Evolutionary conservation across 2,888 invertebrate species (phyloP), one percentile per base, ranked within the genome.

Genomic region (Phlogophora meticulosa): DNA sequence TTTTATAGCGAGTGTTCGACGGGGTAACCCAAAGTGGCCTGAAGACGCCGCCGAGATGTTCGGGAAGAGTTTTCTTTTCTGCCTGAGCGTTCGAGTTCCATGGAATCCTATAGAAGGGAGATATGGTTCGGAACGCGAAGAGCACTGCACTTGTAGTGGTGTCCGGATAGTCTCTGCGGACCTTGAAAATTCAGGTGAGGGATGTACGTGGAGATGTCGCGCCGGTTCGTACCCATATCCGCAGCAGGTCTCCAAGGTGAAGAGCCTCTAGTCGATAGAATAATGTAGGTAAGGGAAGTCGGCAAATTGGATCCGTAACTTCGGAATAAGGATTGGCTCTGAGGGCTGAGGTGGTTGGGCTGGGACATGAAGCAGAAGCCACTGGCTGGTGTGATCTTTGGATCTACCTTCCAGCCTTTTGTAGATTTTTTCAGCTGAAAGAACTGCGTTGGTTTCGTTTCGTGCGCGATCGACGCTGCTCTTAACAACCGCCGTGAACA

Each of bases 251-350:
- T 97, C 97, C 96, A 96, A 97, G 62, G 62, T 63, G 57, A 57
- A 63, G 62, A 63, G 62, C 57, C 62, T 63, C 62, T 63, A 63
- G 62, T 96, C 96, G 85, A 86, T 87, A 87, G 87, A 96, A 94
- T 95, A 96, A 97, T 96, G 96, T 96, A 96, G 96, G 95, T 96
- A 96, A 96, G 96, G 96, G 96, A 96, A 96, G 96, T 96, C 96
- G 96, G 96, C 96, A 97, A 97, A 96, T 94, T 96, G 92, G 96
- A 96, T 95, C 95, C 94, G 95, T 95, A 95, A 95, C 95, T 95
- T 96, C 96, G 96, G 96, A 95, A 97, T 93, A 97, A 97, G 96
- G 96, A 97, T 97, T 97, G 97, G 96, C 97, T 97, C 96, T 97
- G 83, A 66, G 66, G 66, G 66, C 88, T 85, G 89, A 85, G 68